phyloP scores from a whole-genome alignment of 2,113 vertebrate species.

The Entomyzon cyanotis region DNA sequence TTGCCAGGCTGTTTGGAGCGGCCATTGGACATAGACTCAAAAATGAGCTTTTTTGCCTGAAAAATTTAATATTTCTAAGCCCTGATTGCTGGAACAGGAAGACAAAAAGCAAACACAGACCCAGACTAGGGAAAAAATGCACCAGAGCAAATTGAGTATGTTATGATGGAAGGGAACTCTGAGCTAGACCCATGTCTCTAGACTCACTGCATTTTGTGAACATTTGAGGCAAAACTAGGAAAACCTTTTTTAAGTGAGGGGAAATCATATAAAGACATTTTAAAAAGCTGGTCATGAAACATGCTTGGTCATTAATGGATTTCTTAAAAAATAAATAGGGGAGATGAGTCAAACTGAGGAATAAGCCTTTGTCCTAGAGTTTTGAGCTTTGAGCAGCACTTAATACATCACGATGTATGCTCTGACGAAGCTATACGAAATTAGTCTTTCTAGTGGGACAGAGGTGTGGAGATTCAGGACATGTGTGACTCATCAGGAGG shows the following conservation, averaged over 20 bases:
- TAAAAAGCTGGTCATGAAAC: background rate
- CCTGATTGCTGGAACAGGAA: background rate
- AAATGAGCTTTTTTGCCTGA: background rate
- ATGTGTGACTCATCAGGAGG: background rate
- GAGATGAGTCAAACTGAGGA: background rate
- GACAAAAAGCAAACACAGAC: background rate
- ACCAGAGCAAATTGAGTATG: background rate
- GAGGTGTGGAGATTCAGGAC: background rate
- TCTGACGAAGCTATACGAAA: background rate
- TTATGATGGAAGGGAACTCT: fast-evolving
- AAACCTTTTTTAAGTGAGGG: background rate
- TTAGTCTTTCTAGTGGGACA: background rate
- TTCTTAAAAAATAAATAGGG: background rate
- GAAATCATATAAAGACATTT: background rate
- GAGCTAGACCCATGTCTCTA: background rate
- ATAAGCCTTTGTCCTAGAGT: background rate
- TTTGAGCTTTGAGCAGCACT: fast-evolving
- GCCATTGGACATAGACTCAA: background rate
- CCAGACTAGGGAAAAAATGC: background rate
- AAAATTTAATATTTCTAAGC: background rate
- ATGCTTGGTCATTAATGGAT: background rate
- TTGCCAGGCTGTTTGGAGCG: background rate
- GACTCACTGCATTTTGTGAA: background rate
- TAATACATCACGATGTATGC: background rate
- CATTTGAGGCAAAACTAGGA: background rate